Evolutionary conservation across 2,797 vertebrate genomes (phyloP).

Genomic region (Masticophis lateralis): DNA sequence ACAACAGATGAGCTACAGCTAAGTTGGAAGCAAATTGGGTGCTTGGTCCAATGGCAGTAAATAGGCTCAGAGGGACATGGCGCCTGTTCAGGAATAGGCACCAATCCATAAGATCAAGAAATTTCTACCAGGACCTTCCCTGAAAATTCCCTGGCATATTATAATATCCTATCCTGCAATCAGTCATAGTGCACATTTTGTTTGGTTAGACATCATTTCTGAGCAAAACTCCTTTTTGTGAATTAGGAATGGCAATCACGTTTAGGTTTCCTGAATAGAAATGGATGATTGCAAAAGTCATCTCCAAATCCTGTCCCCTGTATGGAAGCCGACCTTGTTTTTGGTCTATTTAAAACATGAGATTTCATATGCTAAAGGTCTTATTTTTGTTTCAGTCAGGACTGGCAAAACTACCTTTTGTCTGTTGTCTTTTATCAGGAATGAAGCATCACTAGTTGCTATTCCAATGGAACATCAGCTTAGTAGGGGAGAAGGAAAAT

Average conservation of each 20-base stretch:
- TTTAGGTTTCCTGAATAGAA: neutral
- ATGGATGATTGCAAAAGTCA: neutral
- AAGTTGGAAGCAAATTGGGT: neutral
- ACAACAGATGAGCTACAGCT: neutral
- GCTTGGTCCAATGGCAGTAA: neutral
- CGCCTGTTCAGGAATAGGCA: neutral
- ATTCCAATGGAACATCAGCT: neutral
- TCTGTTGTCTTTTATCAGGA: neutral
- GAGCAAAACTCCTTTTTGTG: neutral
- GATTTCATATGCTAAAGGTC: neutral
- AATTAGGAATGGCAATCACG: neutral
- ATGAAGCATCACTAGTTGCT: neutral
- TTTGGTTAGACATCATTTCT: neutral
- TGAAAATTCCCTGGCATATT: neutral
- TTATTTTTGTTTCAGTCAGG: neutral
- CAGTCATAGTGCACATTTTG: neutral
- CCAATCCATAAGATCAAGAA: neutral
- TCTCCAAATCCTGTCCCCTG: neutral
- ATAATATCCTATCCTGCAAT: neutral
- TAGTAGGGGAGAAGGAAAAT: neutral
- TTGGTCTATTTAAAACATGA: neutral
- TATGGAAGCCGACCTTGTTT: neutral
- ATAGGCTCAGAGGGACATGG: neutral
- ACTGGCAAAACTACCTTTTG: neutral
- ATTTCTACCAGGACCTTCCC: neutral